A percentile compares a stretch with the other conserved stretches of the same genome.
Evolutionary conservation across 2,888 invertebrate genomes (phyloP).

Genomic region (Dermolepida albohirtum): DNA sequence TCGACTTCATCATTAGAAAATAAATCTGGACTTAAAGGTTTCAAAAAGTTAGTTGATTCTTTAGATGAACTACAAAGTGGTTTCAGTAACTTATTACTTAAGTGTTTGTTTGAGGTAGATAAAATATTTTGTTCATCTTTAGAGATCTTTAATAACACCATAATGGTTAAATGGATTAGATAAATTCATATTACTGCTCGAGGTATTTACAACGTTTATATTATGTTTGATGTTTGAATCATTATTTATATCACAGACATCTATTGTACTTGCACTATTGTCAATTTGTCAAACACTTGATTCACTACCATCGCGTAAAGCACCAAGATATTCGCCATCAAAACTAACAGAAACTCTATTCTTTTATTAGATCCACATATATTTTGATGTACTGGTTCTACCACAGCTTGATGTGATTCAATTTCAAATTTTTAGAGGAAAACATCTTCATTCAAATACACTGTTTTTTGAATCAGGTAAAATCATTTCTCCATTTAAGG

Average conservation of each 20-base stretch:
- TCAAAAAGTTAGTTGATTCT: background rate
- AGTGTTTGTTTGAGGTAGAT: background rate
- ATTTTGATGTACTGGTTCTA: slow-evolving; percentile 1
- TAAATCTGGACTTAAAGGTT: slow-evolving; percentile 69
- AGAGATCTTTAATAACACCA: background rate
- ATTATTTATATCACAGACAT: slow-evolving; percentile 37
- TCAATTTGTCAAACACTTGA: slow-evolving; percentile 38
- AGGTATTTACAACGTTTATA: slow-evolving; percentile 25
- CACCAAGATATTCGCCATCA: slow-evolving; percentile 39
- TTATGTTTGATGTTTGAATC: slow-evolving; percentile 41
- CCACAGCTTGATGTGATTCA: background rate
- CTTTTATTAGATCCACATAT: slow-evolving; percentile 24
- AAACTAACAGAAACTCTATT: slow-evolving; percentile 34
- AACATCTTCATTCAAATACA: slow-evolving; percentile 60
- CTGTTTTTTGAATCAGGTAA: slow-evolving; percentile 47
- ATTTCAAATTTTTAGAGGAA: slow-evolving; percentile 58
- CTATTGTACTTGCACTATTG: slow-evolving; percentile 13
- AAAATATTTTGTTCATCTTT: slow-evolving; percentile 2
- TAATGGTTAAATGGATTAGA: background rate
- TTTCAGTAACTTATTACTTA: background rate
- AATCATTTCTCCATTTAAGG: slow-evolving; percentile 1
- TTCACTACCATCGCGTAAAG: slow-evolving; percentile 38
- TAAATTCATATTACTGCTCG: slow-evolving; percentile 2
- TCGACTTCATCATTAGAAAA: slow-evolving; percentile 73
- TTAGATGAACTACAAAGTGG: background rate